Percentiles rank a stretch among this genome's conserved stretches.
Conservation (phyloP, 2,888 invertebrate species). For the Microdon myrmicae region DNA sequence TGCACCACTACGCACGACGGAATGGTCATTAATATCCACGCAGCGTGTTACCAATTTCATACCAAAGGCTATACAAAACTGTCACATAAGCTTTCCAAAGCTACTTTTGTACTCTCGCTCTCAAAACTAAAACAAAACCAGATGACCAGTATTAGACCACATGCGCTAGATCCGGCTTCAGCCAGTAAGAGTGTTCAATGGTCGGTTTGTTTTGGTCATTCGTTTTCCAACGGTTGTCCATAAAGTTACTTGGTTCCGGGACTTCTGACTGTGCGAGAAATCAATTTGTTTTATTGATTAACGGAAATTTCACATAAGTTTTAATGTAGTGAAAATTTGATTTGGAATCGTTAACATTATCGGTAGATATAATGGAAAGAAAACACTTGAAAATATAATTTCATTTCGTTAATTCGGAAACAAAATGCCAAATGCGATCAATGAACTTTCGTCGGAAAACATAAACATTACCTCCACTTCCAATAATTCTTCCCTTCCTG, state of each 20-base stretch:
- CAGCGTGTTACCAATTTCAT: slow-evolving; percentile 9
- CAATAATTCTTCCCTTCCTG: slow-evolving; percentile 20
- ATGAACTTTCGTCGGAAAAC: slow-evolving; percentile 50
- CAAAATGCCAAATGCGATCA: slow-evolving; percentile 44
- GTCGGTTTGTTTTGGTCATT: slow-evolving; percentile 52
- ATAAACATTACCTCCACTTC: slow-evolving; percentile 26
- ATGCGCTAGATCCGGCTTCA: slow-evolving; percentile 33
- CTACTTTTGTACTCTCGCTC: slow-evolving; percentile 2
- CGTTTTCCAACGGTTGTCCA: slow-evolving; percentile 36
- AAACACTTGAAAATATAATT: no score
- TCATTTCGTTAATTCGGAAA: no score
- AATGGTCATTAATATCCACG: slow-evolving; percentile 16
- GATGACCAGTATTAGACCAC: slow-evolving; percentile 31
- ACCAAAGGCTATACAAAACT: slow-evolving; percentile 10
- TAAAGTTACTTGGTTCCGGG: slow-evolving; percentile 23
- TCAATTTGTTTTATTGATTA: no score
- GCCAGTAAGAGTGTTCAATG: slow-evolving; percentile 24
- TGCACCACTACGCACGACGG: slow-evolving; percentile 21
- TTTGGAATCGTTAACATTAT: no score
- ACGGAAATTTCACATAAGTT: no score
- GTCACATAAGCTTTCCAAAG: slow-evolving; percentile 13
- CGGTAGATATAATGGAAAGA: no score
- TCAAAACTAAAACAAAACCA: slow-evolving; percentile 5
- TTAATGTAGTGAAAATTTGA: no score
- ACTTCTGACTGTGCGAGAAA: no score